phyloP scores from a whole-genome alignment of 2,888 invertebrate species.

The Pristionchus mayeri region DNA sequence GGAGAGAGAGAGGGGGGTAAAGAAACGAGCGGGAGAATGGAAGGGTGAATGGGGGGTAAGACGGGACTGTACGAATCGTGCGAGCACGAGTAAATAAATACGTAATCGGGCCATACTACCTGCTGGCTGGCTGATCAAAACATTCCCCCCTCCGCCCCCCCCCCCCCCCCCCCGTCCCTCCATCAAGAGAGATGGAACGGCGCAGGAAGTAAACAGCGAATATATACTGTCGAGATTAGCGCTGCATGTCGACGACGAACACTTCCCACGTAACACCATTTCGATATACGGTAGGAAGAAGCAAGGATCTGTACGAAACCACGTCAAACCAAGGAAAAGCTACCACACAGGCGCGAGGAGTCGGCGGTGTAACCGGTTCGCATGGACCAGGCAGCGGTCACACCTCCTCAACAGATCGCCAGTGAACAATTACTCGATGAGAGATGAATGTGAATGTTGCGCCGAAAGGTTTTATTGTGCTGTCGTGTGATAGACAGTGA shows the following conservation, averaged over 20 bases:
- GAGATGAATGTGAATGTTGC: too few relatives aligned
- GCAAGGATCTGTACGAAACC: not conserved
- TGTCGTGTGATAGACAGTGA: not conserved
- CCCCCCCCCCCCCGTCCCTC: not conserved
- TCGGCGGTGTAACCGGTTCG: not conserved
- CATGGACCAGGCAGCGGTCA: not conserved
- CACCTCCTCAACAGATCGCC: constrained; percentile 4
- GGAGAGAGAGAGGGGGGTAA: not conserved
- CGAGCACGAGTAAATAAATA: too few relatives aligned
- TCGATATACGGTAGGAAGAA: not conserved
- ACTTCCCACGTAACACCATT: too few relatives aligned
- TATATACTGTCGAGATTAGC: constrained; percentile 22
- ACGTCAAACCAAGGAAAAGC: too few relatives aligned
- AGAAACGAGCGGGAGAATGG: not conserved
- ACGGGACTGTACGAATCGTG: too few relatives aligned
- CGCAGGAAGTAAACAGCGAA: constrained; percentile 19
- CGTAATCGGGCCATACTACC: too few relatives aligned
- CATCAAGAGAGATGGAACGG: not conserved
- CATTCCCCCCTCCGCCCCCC: not conserved
- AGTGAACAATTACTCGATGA: constrained; percentile 9
- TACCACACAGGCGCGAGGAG: not conserved
- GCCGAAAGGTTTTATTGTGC: not conserved
- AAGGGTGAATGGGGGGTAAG: too few relatives aligned
- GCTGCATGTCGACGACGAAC: too few relatives aligned
- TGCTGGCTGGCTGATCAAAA: too few relatives aligned